phyloP scores from a whole-genome alignment of 2,797 vertebrate genomes.

The Gallinago solitaria region DNA sequence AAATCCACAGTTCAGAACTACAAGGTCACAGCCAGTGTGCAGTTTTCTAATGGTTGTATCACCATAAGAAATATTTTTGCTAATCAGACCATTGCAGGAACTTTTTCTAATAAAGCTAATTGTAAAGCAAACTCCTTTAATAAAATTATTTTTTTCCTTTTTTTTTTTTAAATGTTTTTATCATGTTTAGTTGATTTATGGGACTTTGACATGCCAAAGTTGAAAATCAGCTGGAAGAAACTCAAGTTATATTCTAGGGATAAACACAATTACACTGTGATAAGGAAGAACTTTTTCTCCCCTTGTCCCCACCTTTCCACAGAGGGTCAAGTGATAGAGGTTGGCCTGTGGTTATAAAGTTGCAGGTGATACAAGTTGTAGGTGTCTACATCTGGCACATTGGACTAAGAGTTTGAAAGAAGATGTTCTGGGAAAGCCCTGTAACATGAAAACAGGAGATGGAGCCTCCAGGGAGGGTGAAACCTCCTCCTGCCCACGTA shows the following conservation, averaged over 20 bases:
- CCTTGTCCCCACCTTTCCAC: neutral
- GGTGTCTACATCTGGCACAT: neutral
- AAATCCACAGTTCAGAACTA: neutral
- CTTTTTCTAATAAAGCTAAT: neutral
- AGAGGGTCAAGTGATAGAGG: neutral
- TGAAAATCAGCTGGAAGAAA: neutral
- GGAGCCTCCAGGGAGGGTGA: neutral
- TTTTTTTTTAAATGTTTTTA: neutral
- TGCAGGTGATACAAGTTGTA: neutral
- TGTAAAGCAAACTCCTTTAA: neutral
- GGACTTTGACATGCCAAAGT: neutral
- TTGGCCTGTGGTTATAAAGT: neutral
- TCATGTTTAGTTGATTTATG: neutral
- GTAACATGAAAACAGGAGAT: neutral
- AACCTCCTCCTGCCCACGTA: fast-evolving
- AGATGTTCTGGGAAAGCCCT: neutral
- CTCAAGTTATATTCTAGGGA: neutral
- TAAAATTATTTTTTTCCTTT: neutral
- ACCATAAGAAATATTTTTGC: neutral
- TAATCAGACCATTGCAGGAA: neutral
- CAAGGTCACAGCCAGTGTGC: neutral
- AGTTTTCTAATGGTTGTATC: neutral
- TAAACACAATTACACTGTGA: neutral
- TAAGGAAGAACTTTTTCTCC: neutral
- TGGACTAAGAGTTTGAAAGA: neutral